Percentiles rank a stretch among this genome's conserved stretches.
These are phyloP conservation scores for Nibea coibor DNA, from an alignment of 2,113 vertebrate species.

Conservation along the genomic window DNA sequence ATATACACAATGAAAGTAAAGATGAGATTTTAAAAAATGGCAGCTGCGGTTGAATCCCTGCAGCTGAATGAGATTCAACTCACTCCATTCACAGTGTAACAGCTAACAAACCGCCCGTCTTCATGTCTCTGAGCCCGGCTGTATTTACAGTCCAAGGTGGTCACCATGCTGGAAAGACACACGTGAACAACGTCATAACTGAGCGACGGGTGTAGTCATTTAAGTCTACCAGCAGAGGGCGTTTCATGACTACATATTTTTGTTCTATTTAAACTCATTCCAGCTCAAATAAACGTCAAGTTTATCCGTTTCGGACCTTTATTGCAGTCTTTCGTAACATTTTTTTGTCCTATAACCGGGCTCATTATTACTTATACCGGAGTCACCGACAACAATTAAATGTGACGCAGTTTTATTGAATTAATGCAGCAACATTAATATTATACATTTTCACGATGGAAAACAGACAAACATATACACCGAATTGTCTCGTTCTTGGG, in stretches of 20 bases:
- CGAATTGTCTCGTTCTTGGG: no score
- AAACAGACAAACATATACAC: no score
- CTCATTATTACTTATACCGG: no score
- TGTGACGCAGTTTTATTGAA: no score
- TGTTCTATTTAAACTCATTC: not conserved
- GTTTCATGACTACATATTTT: not conserved
- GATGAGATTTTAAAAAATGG: not conserved
- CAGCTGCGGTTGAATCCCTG: not conserved
- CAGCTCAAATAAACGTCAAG: no score
- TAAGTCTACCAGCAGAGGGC: slow-evolving; percentile 36
- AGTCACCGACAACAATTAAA: no score
- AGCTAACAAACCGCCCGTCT: not conserved
- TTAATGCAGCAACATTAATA: no score
- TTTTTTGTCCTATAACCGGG: no score
- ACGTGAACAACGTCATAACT: slow-evolving; percentile 64
- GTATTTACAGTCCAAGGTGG: not conserved
- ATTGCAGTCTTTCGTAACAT: no score
- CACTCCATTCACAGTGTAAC: not conserved
- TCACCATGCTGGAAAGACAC: slow-evolving; percentile 49
- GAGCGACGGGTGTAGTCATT: slow-evolving; percentile 60
- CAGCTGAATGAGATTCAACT: not conserved
- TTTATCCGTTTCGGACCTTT: no score
- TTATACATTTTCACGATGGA: no score
- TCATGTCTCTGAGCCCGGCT: not conserved
- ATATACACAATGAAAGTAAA: not conserved